phyloP scores from a whole-genome alignment of 2,888 invertebrate genomes.

The Nyleta sp. region DNA sequence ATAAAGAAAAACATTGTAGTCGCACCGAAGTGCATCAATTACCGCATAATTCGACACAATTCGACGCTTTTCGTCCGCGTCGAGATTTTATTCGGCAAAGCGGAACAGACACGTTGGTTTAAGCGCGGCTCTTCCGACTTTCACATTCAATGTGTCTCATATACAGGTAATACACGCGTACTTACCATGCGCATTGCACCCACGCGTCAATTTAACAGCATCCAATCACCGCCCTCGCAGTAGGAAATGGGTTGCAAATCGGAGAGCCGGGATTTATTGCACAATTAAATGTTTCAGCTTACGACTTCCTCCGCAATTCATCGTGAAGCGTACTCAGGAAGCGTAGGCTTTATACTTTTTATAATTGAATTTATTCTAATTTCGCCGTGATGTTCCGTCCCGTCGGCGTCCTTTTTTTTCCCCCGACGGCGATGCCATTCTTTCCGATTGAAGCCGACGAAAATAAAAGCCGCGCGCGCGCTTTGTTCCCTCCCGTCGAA shows the following conservation, averaged over 20 bases:
- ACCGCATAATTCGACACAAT: conserved; percentile 30
- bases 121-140: conserved; percentile 76
- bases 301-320: conserved; percentile 74
- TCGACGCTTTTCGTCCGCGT: conserved; percentile 6
- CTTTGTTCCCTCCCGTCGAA: no score
- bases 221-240: conserved; percentile 80
- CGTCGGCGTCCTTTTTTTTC: conserved; percentile 31
- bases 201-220: conserved; percentile 78
- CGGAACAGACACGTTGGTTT: conserved; percentile 60
- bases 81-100: conserved; percentile 53
- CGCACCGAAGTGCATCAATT: conserved; percentile 16
- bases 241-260: conserved; percentile 82
- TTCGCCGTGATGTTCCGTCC: conserved; percentile 43
- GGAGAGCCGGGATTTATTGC: conserved; percentile 81
- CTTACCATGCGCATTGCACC: conserved; percentile 75
- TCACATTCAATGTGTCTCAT: conserved; percentile 75
- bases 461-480: no score
- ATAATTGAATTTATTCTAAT: conserved; percentile 61
- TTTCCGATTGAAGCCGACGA: no score
- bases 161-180: conserved; percentile 72
- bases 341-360: conserved; percentile 64
- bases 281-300: conserved; percentile 79
- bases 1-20: neutral
- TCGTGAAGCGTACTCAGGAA: conserved; percentile 63
- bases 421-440: no score